These are phyloP conservation scores for Lytechinus pictus DNA, from an alignment of 35 echinoderm and acorn worm species.

Conservation along the genomic window DNA sequence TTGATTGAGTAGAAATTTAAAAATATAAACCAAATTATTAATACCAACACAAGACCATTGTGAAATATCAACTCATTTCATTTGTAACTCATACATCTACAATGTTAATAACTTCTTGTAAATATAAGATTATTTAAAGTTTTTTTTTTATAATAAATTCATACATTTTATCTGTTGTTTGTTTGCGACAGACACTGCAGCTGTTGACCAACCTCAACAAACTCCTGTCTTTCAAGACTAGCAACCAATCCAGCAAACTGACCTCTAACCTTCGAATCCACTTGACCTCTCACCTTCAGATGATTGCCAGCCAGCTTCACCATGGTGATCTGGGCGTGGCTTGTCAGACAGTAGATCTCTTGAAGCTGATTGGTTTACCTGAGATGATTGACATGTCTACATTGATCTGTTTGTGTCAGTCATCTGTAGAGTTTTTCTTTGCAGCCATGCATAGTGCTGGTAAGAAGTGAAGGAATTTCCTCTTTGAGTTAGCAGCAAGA, in stretches of 20 bases:
- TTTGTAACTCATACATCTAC: too few relatives aligned
- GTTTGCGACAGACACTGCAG: slow-evolving; percentile 66
- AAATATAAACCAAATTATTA: too few relatives aligned
- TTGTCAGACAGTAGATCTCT: slow-evolving; percentile 73
- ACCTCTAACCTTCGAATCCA: slow-evolving; percentile 57
- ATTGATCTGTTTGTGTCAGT: slow-evolving; percentile 73
- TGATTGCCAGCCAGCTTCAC: slow-evolving; percentile 84
- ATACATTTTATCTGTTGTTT: not conserved
- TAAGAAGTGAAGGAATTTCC: not conserved
- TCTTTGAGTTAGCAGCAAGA: not conserved
- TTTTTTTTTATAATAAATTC: not conserved
- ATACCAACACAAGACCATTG: too few relatives aligned
- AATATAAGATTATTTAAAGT: too few relatives aligned
- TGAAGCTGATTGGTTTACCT: slow-evolving; percentile 81
- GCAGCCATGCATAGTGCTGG: slow-evolving; percentile 70
- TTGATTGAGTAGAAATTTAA: too few relatives aligned
- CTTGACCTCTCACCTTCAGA: slow-evolving; percentile 65
- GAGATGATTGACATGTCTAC: slow-evolving; percentile 62
- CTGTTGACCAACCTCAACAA: slow-evolving; percentile 80
- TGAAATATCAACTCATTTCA: too few relatives aligned
- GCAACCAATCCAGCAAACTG: slow-evolving; percentile 36
- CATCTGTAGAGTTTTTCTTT: slow-evolving; percentile 83
- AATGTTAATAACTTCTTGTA: too few relatives aligned
- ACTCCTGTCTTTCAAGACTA: slow-evolving; percentile 76
- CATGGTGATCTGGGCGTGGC: slow-evolving; percentile 71